phyloP scores from a whole-genome alignment of 2,797 vertebrate genomes.

The Pseudochromis fuscus region DNA sequence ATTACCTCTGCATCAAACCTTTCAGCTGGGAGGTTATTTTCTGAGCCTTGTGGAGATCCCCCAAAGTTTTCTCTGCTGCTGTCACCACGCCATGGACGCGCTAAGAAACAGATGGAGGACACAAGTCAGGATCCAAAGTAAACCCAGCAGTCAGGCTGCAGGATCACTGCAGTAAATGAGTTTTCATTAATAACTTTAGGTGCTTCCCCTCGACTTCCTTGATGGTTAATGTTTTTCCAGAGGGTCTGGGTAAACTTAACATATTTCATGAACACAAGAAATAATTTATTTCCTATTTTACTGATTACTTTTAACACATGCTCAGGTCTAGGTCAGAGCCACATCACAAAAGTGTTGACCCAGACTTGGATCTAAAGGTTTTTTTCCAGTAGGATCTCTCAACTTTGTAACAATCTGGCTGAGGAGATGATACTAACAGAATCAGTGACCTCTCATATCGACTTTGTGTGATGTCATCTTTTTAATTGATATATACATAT shows the following conservation, averaged over 20 bases:
- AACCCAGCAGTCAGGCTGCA: neutral
- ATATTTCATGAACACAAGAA: no score
- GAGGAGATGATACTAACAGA: no score
- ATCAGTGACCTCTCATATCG: no score
- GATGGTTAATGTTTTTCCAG: constrained; percentile 1
- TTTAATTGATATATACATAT: no score
- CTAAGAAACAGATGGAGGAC: constrained; percentile 45
- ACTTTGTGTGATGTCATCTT: no score
- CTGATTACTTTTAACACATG: neutral
- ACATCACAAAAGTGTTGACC: no score
- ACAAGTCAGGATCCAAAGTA: neutral
- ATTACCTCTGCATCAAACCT: constrained; percentile 73
- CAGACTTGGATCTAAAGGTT: no score
- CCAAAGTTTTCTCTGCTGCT: constrained; percentile 21
- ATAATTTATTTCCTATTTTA: no score
- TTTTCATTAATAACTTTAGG: neutral
- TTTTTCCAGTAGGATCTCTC: no score
- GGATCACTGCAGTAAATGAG: neutral
- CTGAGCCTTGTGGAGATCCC: constrained; percentile 62
- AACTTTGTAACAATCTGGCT: no score
- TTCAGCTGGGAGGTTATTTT: constrained; percentile 47
- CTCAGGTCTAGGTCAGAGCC: no score
- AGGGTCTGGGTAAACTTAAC: no score
- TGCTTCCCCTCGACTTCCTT: neutral
- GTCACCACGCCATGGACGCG: constrained; percentile 59